Conservation (phyloP, 2,113 vertebrate species). For the Thalassarche chlororhynchos region DNA sequence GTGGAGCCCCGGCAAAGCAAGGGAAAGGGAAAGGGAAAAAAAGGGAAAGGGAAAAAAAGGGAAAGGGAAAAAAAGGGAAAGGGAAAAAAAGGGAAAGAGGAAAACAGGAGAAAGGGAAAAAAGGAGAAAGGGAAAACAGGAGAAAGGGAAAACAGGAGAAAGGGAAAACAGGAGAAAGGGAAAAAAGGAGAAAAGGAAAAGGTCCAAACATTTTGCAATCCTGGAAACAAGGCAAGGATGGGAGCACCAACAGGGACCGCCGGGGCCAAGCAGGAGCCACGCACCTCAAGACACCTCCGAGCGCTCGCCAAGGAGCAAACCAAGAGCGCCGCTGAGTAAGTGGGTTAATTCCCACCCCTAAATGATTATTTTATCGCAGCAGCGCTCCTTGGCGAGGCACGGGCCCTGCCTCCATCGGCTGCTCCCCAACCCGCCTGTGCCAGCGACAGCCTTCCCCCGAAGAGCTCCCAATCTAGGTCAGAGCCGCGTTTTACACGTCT, state of each 20-base stretch:
- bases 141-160: too few relatives aligned
- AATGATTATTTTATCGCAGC: constrained; percentile 26
- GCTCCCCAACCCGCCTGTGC: background rate
- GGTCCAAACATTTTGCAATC: background rate
- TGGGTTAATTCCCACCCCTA: constrained; percentile 40
- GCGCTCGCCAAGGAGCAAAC: background rate
- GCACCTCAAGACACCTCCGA: background rate
- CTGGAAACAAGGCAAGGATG: background rate
- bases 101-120: too few relatives aligned
- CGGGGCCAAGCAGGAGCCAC: background rate
- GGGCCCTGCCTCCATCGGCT: background rate
- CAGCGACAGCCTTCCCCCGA: background rate
- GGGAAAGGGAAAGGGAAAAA: background rate
- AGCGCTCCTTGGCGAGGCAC: background rate
- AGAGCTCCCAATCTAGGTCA: constrained; percentile 56
- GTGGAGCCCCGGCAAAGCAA: background rate
- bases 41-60: accelerated
- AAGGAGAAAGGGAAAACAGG: accelerated
- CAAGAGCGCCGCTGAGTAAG: background rate
- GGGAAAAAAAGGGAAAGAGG: too few relatives aligned
- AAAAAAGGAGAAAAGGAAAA: background rate
- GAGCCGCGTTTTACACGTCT: background rate
- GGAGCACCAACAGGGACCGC: accelerated
- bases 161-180: too few relatives aligned
- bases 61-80: accelerated